Evolutionary conservation across 2,888 invertebrate species (phyloP).

Genomic region (Drosophila conformis): DNA sequence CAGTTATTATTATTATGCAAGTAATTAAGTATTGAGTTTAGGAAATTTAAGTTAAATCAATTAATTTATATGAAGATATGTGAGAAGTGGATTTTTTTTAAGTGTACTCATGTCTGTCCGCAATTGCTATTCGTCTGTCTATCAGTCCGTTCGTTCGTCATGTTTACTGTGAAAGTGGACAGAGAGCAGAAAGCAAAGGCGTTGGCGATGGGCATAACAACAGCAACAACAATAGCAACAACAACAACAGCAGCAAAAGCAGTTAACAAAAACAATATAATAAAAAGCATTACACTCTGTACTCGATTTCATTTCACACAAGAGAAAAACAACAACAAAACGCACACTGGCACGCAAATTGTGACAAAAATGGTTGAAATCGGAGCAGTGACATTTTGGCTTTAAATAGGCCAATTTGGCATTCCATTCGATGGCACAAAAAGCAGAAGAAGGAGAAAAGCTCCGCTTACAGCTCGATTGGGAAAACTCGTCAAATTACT

Average conservation of each 20-base stretch:
- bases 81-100: neutral
- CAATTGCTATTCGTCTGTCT: conserved; percentile 31
- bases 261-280: conserved; percentile 49
- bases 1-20: neutral
- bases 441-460: neutral
- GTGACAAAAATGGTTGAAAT: conserved; percentile 12
- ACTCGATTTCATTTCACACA: conserved; percentile 76
- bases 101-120: conserved; percentile 19
- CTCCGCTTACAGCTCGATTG: neutral
- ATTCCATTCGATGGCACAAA: conserved; percentile 22
- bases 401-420: conserved; percentile 13
- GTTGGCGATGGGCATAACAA: conserved; percentile 35
- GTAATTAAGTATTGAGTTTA: neutral
- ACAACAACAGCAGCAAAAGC: conserved; percentile 49
- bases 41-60: neutral
- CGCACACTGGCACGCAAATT: conserved; percentile 59
- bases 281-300: conserved; percentile 55
- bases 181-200: conserved; percentile 56
- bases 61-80: neutral
- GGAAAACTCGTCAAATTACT: conserved; percentile 1
- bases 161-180: conserved; percentile 76
- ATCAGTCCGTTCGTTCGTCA: conserved; percentile 18
- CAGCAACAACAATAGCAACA: conserved; percentile 20
- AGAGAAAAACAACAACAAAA: conserved; percentile 11
- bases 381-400: conserved; percentile 12